Conservation (phyloP, 2,113 vertebrate species). For the Archilochus colubris region DNA sequence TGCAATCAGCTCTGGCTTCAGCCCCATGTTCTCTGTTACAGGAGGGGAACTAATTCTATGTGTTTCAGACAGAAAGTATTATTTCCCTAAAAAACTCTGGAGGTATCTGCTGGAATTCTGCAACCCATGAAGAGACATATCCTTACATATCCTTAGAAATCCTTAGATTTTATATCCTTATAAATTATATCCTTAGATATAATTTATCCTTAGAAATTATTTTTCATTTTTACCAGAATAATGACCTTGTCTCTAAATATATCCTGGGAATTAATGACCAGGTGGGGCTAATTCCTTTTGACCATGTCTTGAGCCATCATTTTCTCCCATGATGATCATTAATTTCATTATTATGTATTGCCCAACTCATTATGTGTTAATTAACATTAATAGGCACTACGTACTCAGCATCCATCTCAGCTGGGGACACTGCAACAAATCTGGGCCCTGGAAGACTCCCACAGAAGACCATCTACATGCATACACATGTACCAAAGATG, state of each 20-base stretch:
- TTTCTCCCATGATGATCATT: neutral
- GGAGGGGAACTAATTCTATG: neutral
- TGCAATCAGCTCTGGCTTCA: neutral
- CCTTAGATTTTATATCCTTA: too few relatives aligned
- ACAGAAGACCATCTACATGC: neutral
- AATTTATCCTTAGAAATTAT: neutral
- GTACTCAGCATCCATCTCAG: neutral
- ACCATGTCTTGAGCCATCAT: neutral
- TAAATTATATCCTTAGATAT: too few relatives aligned
- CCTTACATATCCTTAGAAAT: too few relatives aligned
- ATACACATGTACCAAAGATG: neutral
- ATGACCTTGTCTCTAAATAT: neutral
- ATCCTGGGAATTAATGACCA: conserved; percentile 24
- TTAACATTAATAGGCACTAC: neutral
- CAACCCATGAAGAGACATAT: neutral
- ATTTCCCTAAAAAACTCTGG: neutral
- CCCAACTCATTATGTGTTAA: conserved; percentile 2
- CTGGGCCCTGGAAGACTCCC: neutral
- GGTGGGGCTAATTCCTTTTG: conserved; percentile 7
- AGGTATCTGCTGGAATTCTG: accelerated
- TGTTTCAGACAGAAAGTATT: neutral
- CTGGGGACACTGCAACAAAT: neutral
- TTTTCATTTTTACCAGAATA: neutral
- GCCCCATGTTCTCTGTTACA: neutral
- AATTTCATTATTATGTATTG: neutral